These are phyloP conservation scores for Paraplagusia blochii DNA, from an alignment of 2,113 vertebrate genomes.

Conservation along the genomic window DNA sequence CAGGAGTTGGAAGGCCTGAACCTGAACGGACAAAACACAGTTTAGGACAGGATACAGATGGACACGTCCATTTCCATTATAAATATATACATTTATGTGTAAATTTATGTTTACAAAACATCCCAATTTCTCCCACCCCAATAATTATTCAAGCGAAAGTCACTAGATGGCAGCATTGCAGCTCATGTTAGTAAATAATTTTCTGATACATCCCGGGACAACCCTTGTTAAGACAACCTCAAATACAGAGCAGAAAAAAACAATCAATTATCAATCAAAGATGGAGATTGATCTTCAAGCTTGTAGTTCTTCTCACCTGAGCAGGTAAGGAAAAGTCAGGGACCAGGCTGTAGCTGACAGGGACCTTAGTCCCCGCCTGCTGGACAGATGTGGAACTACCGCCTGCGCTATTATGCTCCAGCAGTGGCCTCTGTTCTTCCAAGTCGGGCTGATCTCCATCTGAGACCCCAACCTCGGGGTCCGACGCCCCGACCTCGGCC, in stretches of 20 bases:
- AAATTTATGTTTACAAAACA: too few relatives aligned
- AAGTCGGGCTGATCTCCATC: constrained; percentile 20
- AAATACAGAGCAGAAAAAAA: too few relatives aligned
- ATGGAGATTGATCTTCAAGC: too few relatives aligned
- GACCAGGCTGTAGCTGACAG: constrained; percentile 65
- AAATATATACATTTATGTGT: too few relatives aligned
- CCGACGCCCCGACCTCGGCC: constrained; percentile 38
- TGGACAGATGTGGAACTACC: constrained; percentile 30
- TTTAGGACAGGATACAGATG: neutral
- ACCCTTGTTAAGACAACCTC: too few relatives aligned
- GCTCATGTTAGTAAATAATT: too few relatives aligned
- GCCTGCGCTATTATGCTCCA: constrained; percentile 27
- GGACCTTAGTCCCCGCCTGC: constrained; percentile 50
- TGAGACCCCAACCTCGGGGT: constrained; percentile 13
- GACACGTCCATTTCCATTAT: too few relatives aligned
- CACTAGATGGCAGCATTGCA: too few relatives aligned
- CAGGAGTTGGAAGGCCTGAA: constrained; percentile 71
- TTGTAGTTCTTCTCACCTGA: constrained; percentile 53
- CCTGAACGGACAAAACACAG: constrained; percentile 44
- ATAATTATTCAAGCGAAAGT: too few relatives aligned
- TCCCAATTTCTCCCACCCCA: too few relatives aligned
- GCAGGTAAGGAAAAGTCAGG: constrained; percentile 59
- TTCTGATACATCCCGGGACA: too few relatives aligned
- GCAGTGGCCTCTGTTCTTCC: constrained; percentile 69
- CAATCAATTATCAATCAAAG: too few relatives aligned